These are phyloP conservation scores for Phenganax stokvisi DNA, from an alignment of 92 coral and sea anemone species.

Conservation along the genomic window DNA sequence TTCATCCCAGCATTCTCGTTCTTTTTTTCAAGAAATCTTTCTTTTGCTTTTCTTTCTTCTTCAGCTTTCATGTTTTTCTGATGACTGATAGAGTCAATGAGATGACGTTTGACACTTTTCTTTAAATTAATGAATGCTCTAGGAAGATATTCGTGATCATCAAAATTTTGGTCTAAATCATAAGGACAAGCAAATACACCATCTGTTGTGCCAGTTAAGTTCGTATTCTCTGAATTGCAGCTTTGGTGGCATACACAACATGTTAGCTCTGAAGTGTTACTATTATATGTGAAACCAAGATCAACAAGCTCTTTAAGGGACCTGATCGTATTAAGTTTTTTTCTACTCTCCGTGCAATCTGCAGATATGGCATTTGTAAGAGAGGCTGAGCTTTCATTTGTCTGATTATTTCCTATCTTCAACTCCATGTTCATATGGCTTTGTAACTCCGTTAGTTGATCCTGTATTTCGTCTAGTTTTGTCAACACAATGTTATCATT, in stretches of 20 bases:
- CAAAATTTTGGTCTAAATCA: constrained; percentile 13
- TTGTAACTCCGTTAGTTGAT: constrained; percentile 4
- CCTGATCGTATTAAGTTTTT: constrained; percentile 1
- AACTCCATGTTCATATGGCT: neutral
- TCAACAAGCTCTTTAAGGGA: constrained; percentile 14
- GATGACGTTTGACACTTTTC: constrained; percentile 10
- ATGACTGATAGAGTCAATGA: constrained; percentile 20
- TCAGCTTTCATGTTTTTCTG: constrained; percentile 18
- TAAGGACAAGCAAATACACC: constrained; percentile 2
- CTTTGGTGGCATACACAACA: neutral
- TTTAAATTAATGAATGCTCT: constrained; percentile 8
- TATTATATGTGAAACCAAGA: constrained; percentile 15
- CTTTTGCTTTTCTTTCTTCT: constrained; percentile 9
- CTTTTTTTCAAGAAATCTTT: constrained; percentile 4
- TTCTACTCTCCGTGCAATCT: neutral
- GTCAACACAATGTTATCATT: constrained; percentile 4
- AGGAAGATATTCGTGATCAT: constrained; percentile 16
- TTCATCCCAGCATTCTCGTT: constrained; percentile 29
- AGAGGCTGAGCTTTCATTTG: neutral
- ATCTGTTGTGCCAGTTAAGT: neutral
- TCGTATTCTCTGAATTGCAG: neutral
- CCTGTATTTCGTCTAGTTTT: constrained; percentile 11
- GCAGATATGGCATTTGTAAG: neutral
- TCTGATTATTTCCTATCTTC: neutral
- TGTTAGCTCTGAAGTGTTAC: constrained; percentile 18